A percentile compares a stretch with the other conserved stretches of the same genome.
These are phyloP conservation scores for Amazona guildingii DNA, from an alignment of 2,113 vertebrate genomes.

Conservation along the genomic window DNA sequence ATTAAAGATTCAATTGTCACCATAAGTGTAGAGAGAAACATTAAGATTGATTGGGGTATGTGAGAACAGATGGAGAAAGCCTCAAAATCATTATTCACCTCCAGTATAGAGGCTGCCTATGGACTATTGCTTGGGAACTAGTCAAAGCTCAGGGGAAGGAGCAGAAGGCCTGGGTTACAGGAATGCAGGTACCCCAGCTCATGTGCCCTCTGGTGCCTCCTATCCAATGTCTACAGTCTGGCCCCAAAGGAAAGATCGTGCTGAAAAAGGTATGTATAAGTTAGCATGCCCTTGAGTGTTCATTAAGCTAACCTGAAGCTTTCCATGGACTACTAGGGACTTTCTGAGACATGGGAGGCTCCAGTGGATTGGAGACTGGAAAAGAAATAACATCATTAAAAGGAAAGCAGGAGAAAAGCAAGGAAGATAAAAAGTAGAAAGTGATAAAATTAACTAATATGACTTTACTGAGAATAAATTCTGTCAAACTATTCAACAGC, in stretches of 20 bases:
- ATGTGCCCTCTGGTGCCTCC: background rate
- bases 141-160: background rate
- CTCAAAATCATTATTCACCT: background rate
- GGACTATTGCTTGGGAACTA: background rate
- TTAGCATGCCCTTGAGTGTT: background rate
- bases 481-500: background rate
- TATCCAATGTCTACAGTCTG: background rate
- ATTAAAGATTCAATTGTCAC: background rate
- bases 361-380: background rate
- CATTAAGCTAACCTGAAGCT: background rate
- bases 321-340: background rate
- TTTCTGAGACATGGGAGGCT: background rate
- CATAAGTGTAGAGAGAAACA: background rate
- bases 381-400: background rate
- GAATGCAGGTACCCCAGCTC: background rate
- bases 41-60: background rate
- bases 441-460: background rate
- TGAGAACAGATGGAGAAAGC: background rate
- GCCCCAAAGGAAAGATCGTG: background rate
- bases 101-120: background rate
- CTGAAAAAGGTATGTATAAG: background rate
- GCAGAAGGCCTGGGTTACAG: background rate
- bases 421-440: background rate
- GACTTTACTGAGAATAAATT: background rate
- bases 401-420: background rate